Percentiles rank a stretch among this genome's conserved stretches.
phyloP scores from a whole-genome alignment of 1,140 invertebrate genomes.

The Dendrolimus kikuchii region DNA sequence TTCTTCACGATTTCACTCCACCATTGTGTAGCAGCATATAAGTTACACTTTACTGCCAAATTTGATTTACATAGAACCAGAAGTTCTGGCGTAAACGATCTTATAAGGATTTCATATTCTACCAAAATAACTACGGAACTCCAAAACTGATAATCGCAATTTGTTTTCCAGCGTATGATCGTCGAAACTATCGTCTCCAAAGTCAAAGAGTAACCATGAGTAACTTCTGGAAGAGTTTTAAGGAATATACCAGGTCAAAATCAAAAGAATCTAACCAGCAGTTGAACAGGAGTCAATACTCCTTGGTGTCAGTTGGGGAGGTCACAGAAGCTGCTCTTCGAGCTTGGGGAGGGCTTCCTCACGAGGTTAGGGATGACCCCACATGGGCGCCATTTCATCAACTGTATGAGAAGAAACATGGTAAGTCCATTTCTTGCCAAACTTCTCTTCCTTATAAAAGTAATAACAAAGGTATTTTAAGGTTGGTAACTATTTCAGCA shows the following conservation, averaged over 20 bases:
- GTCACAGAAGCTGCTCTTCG: constrained; percentile 73
- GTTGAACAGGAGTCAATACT: constrained; percentile 27
- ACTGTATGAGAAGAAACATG: constrained; percentile 73
- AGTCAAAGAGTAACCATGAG: not conserved
- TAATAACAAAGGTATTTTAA: too few relatives aligned
- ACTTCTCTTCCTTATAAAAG: too few relatives aligned
- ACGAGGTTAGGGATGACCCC: constrained; percentile 74
- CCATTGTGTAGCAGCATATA: too few relatives aligned
- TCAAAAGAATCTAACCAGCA: constrained; percentile 1
- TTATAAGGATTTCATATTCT: too few relatives aligned
- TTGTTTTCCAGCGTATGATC: not conserved
- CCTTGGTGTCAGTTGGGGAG: constrained; percentile 55
- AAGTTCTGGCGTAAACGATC: too few relatives aligned
- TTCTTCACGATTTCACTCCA: too few relatives aligned
- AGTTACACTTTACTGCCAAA: too few relatives aligned
- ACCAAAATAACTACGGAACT: too few relatives aligned
- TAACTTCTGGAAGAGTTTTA: constrained; percentile 1
- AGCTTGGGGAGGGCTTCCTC: constrained; percentile 73
- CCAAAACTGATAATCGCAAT: too few relatives aligned
- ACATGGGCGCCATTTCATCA: constrained; percentile 72
- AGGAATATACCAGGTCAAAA: not conserved
- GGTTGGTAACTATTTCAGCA: too few relatives aligned
- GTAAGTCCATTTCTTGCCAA: constrained; percentile 19
- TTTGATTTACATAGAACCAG: too few relatives aligned
- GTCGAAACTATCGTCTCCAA: not conserved